Conservation (phyloP, 2,888 invertebrate species). For the Trissoscelio sp. region DNA sequence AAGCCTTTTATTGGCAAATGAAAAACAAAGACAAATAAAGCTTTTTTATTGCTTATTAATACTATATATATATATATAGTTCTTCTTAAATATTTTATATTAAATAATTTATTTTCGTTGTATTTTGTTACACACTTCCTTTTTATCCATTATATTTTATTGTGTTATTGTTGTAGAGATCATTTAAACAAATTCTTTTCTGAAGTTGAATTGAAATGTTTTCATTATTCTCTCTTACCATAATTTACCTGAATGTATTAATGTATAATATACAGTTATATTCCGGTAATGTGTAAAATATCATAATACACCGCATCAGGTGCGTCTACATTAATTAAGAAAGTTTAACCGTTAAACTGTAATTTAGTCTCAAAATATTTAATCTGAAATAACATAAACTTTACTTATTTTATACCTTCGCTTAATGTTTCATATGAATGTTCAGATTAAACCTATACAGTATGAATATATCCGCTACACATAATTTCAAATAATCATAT, state of each 20-base stretch:
- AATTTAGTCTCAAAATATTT: constrained; percentile 22
- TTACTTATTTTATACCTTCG: neutral
- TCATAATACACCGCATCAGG: constrained; percentile 10
- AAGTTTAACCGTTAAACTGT: constrained; percentile 14
- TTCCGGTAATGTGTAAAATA: neutral
- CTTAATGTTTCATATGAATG: constrained; percentile 1
- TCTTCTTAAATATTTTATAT: too few species aligned
- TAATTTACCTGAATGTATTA: neutral
- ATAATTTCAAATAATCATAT: constrained; percentile 3
- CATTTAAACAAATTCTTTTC: too few species aligned
- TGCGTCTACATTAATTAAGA: constrained; percentile 16
- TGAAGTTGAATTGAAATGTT: too few species aligned
- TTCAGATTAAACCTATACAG: neutral
- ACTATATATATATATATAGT: too few species aligned
- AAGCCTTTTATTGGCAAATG: too few species aligned
- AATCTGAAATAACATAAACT: constrained; percentile 17
- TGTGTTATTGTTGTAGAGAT: neutral
- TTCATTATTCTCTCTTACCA: too few species aligned
- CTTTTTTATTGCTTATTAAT: too few species aligned
- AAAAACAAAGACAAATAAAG: too few species aligned
- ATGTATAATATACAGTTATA: neutral
- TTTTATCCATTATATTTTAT: neutral
- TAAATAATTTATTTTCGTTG: too few species aligned
- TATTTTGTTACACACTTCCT: too few species aligned
- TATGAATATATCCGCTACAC: constrained; percentile 1